phyloP scores from a whole-genome alignment of 2,888 invertebrate species.

The Baronia brevicornis region DNA sequence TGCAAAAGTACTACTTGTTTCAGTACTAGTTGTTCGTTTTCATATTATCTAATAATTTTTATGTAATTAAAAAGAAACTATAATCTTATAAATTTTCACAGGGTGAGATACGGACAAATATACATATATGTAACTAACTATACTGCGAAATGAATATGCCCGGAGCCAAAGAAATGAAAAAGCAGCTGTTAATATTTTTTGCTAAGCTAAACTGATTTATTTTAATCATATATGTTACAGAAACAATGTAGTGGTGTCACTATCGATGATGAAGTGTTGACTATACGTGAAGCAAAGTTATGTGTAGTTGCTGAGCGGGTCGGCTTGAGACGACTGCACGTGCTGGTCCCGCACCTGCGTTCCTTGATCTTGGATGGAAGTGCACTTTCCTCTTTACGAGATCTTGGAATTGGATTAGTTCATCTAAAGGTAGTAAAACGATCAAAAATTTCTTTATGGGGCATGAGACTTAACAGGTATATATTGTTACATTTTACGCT shows the following conservation, averaged over 20 bases:
- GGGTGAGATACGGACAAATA: too few relatives aligned
- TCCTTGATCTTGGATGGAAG: slow-evolving; percentile 81
- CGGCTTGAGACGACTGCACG: slow-evolving; percentile 77
- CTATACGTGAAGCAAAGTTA: slow-evolving; percentile 75
- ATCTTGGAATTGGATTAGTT: slow-evolving; percentile 79
- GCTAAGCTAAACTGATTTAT: background rate
- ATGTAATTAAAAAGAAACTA: too few relatives aligned
- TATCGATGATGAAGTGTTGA: slow-evolving; percentile 59
- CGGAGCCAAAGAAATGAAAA: too few relatives aligned
- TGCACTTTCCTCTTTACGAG: slow-evolving; percentile 78
- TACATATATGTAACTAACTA: too few relatives aligned
- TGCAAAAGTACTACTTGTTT: too few relatives aligned
- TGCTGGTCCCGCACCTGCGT: slow-evolving; percentile 77
- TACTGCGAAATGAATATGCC: too few relatives aligned
- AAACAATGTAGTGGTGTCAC: slow-evolving; percentile 61
- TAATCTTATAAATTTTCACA: too few relatives aligned
- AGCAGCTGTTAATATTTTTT: background rate
- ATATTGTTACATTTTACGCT: too few relatives aligned
- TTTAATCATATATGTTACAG: slow-evolving; percentile 27
- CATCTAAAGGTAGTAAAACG: slow-evolving; percentile 60
- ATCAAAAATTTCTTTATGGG: too few relatives aligned
- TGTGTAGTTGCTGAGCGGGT: slow-evolving; percentile 79
- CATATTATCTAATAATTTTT: too few relatives aligned
- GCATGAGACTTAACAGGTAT: too few relatives aligned
- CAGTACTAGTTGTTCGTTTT: too few relatives aligned